phyloP scores from a whole-genome alignment of 2,113 vertebrate species.

The Hyaena hyaena region DNA sequence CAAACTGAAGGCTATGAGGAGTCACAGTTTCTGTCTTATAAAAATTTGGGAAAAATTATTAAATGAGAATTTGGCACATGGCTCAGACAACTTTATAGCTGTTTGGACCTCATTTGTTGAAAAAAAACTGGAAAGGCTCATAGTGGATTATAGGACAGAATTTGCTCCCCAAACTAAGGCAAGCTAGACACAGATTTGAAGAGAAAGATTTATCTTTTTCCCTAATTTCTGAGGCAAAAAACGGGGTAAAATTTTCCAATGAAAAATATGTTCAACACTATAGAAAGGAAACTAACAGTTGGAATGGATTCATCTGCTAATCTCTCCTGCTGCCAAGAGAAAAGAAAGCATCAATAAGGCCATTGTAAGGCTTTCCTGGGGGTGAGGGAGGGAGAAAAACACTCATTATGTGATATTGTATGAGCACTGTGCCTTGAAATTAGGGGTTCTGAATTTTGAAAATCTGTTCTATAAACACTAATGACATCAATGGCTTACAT shows the following conservation, averaged over 20 bases:
- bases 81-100: background rate
- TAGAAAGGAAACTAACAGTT: background rate
- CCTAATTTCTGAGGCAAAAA: background rate
- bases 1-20: background rate
- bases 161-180: background rate
- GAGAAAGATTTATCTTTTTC: background rate
- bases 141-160: background rate
- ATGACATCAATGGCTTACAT: background rate
- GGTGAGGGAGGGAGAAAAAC: rapidly evolving
- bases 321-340: background rate
- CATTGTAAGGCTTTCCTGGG: background rate
- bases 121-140: background rate
- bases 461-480: background rate
- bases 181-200: background rate
- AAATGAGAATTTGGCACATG: background rate
- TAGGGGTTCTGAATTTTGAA: background rate
- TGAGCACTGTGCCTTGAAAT: background rate
- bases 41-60: background rate
- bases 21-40: background rate
- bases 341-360: background rate
- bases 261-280: background rate
- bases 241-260: background rate
- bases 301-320: background rate
- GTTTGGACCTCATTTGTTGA: background rate
- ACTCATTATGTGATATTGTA: rapidly evolving